Conservation (phyloP, 2,888 invertebrate genomes). For the Shargacucullia verbasci region DNA sequence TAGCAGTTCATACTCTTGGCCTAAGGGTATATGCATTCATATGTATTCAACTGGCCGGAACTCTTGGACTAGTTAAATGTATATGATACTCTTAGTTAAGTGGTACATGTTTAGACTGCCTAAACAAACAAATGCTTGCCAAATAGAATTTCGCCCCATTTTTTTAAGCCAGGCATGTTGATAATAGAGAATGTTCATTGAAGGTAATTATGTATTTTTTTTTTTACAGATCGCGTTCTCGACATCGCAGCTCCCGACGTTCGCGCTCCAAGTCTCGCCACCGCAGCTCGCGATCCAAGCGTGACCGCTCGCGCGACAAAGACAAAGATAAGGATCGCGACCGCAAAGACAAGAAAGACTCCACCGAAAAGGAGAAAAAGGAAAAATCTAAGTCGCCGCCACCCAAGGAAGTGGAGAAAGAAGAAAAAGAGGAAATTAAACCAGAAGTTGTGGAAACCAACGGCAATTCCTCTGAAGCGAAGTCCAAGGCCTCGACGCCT, state of each 20-base stretch:
- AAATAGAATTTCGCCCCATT: too few species aligned
- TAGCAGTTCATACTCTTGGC: too few species aligned
- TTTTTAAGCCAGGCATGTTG: too few species aligned
- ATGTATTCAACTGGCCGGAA: too few species aligned
- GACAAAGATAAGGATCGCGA: conserved; percentile 59
- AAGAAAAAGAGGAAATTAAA: conserved; percentile 73
- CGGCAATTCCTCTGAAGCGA: conserved; percentile 69
- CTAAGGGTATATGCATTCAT: too few species aligned
- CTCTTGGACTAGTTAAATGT: too few species aligned
- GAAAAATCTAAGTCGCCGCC: conserved; percentile 80
- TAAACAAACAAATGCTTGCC: too few species aligned
- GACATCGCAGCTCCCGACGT: conserved; percentile 89
- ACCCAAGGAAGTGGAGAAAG: conserved; percentile 69
- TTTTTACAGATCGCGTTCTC: conserved; percentile 82
- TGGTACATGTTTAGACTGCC: too few species aligned
- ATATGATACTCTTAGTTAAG: too few species aligned
- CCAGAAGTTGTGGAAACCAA: conserved; percentile 73
- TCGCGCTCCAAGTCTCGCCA: conserved; percentile 86
- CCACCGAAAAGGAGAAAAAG: conserved; percentile 68
- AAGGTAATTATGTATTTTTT: conserved; percentile 8
- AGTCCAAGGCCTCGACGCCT: conserved; percentile 75
- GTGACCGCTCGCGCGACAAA: conserved; percentile 80
- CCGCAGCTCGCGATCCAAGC: conserved; percentile 87
- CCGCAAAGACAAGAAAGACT: conserved; percentile 74
- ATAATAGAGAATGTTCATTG: background rate